Evolutionary conservation across 1,140 invertebrate genomes (phyloP).

Genomic region (Piezodorus guildinii): DNA sequence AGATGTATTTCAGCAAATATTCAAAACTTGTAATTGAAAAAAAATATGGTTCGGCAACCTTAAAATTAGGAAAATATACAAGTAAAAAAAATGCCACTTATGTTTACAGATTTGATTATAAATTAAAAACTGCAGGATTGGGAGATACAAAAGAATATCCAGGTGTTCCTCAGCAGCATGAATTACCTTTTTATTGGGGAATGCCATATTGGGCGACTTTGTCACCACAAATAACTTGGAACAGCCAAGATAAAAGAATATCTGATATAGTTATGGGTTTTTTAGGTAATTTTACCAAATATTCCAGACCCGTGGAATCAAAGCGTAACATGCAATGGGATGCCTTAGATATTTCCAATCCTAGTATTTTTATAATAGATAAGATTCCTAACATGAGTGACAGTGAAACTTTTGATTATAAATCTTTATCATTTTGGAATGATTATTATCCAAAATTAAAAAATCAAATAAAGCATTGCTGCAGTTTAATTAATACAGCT

Average conservation of each 20-base stretch:
- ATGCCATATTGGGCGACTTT: slow-evolving; percentile 50
- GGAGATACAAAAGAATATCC: slow-evolving; percentile 57
- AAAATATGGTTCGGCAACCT: slow-evolving; percentile 54
- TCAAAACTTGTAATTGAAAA: slow-evolving; percentile 59
- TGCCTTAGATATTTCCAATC: slow-evolving; percentile 45
- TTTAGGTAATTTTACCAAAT: slow-evolving; percentile 60
- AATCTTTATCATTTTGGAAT: slow-evolving; percentile 67
- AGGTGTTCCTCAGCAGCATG: slow-evolving; percentile 62
- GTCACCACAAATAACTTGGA: slow-evolving; percentile 45
- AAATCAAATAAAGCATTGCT: neutral
- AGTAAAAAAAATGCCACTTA: slow-evolving; percentile 45
- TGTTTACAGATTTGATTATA: slow-evolving; percentile 63
- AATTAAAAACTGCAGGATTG: slow-evolving; percentile 48
- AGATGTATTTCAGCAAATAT: slow-evolving; percentile 44
- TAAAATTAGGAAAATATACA: slow-evolving; percentile 48
- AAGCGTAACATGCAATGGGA: slow-evolving; percentile 57
- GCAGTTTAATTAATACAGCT: neutral
- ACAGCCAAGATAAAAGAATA: slow-evolving; percentile 57
- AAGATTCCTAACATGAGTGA: slow-evolving; percentile 60
- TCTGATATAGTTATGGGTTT: slow-evolving; percentile 63
- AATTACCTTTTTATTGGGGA: slow-evolving; percentile 65
- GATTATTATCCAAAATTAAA: slow-evolving; percentile 59
- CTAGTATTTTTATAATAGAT: slow-evolving; percentile 56
- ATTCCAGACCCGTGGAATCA: slow-evolving; percentile 52
- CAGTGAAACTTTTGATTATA: slow-evolving; percentile 50